Evolutionary conservation across 2,888 invertebrate genomes (phyloP), one percentile per base, ranked within the genome.

Genomic region (Pedicia rivosa): DNA sequence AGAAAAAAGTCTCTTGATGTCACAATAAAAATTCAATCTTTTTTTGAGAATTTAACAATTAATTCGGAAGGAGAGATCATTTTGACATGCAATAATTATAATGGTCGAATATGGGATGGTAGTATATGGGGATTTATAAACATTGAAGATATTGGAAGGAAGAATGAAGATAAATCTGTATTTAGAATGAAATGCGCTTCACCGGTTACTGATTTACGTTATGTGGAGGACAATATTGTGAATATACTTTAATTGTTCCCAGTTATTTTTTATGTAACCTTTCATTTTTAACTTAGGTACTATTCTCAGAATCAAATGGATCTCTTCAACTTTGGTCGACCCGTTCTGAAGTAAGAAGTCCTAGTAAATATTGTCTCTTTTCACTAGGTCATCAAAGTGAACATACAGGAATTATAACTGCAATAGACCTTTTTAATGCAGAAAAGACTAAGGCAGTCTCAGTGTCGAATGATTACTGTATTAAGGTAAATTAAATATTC

Each of bases 321-420:
- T 45, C 49, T 7, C 39, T 60, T 3, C 56, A 60, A 40, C 47
- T 53, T 4, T 60, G 59, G 59, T 59, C 61, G 3, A 61, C 57
- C 1, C 50, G 50, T 37, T 51, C 61, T 0, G 48, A 49, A 22
- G 49, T 52, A 17, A 50, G 57, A 9, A 44, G 42, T 40, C 29
- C 48, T 3, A 36, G 45, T 9, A 42, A 47, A 22, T 59, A 55
- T 37, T 54, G 53, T 24, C 44, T 57, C 15, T 59, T 54, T 42
- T 41, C 53, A 35, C 46, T 60, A 34, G 58, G 55, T 10, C 52
- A 52, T 15, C 46, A 50, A 30, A 41, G 41, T 27, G 54, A 54
- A 12, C 59, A 60, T 38, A 42, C 49, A 15, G 50, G 53, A 16
- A 50, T 57, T 4, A 53, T 60, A 16, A 48, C 49, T 29, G 50